These are phyloP conservation scores for Microplitis deprimator DNA, from an alignment of 2,888 invertebrate species.

Conservation along the genomic window DNA sequence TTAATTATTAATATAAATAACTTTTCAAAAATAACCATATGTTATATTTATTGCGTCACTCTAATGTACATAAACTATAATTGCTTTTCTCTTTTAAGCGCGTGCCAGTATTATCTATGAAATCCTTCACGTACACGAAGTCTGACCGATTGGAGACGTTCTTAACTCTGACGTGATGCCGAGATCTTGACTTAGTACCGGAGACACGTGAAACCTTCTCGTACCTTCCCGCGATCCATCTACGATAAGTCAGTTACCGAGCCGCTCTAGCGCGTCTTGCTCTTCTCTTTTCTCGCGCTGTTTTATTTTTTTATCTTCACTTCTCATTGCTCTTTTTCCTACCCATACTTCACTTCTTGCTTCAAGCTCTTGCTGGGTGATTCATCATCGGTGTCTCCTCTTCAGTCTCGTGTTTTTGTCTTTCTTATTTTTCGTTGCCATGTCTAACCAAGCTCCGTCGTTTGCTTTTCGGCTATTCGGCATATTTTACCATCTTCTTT, in stretches of 20 bases:
- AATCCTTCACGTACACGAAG: conserved; percentile 29
- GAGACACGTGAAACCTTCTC: conserved; percentile 50
- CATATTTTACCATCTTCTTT: conserved; percentile 40
- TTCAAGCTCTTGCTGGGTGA: conserved; percentile 56
- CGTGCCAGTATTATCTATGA: conserved; percentile 18
- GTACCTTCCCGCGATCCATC: conserved; percentile 55
- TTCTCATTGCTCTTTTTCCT: conserved; percentile 47
- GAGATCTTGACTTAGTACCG: conserved; percentile 42
- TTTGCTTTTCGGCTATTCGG: conserved; percentile 37
- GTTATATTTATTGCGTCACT: background rate
- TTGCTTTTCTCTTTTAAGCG: background rate
- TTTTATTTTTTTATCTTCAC: conserved; percentile 42
- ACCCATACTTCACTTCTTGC: conserved; percentile 45
- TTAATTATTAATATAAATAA: background rate
- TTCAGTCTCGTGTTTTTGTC: conserved; percentile 41
- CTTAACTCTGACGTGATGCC: conserved; percentile 23
- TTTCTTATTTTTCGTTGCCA: conserved; percentile 46
- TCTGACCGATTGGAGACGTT: conserved; percentile 27
- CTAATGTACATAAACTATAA: background rate
- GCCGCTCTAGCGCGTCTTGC: conserved; percentile 67
- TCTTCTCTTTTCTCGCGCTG: conserved; percentile 48
- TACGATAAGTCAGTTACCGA: conserved; percentile 69
- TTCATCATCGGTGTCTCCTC: conserved; percentile 65
- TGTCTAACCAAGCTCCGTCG: conserved; percentile 40
- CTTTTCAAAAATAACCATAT: background rate